Base-by-base conservation (phyloP, 2,113 vertebrate genomes). In the Albula goreensis region DNA sequence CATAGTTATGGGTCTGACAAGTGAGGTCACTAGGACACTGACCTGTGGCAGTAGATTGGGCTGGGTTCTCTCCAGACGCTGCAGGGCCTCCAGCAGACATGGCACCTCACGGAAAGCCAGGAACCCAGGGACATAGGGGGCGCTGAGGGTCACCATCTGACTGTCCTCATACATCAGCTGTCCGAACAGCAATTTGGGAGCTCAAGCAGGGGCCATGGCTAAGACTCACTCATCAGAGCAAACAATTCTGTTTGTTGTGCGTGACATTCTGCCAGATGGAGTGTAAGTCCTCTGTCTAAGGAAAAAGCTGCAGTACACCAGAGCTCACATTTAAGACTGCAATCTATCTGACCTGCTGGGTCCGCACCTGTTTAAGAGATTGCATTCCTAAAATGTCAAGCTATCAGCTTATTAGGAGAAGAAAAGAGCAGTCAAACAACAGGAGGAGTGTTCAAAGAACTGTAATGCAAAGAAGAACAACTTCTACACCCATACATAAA, bases 41-140 rank as follows among this genome's bases (percentile, higher is more conserved):
- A 98, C 98, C 97, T 99, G 98, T 57, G 98, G 98, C 88, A 93
- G 81, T 66, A 98, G 95, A 7, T 1, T 0, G 0, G 96, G 97
- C 50, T 93, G 31, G 63, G 90, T 89, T 66, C 60, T 90, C 91
- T 92, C 88, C 51, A 99, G 92, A 22, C 93, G 95, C 89, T 86
- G 92, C 48, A 99, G 89, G 2, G 97, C 95, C 0, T 98, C 96
- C 88, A 96, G 93, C 85, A 99, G 93, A 89, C 96, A 96, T 0
- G 97, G 96, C 0, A 92, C 96, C 91, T 99, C 98, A 51, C 98
- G 93, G 92, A 99, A 99, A 83, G 97, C 98, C 90, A 99, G 87
- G 93, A 97, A 99, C 1, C 98, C 98, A 0, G 98, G 92, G 12
- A 98, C 78, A 11, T 99, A 99, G 0, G 97, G 98, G 4, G 96